Evolutionary conservation across 1,140 invertebrate species (phyloP).

Genomic region (Zophobas morio): DNA sequence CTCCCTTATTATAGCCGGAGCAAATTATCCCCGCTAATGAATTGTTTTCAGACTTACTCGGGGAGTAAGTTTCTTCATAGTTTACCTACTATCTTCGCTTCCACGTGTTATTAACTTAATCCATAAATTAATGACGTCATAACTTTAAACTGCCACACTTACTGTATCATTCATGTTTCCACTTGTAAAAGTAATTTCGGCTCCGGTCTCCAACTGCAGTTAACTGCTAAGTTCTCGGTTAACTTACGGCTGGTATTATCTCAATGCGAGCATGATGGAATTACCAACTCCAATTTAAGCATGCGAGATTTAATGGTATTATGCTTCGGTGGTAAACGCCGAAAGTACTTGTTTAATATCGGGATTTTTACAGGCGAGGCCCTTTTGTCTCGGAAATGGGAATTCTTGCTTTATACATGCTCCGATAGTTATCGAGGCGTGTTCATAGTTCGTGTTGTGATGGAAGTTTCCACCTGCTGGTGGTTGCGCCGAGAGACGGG

Average conservation of each 20-base stretch:
- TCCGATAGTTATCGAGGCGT: constrained; percentile 9
- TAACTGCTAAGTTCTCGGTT: constrained; percentile 36
- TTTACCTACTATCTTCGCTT: constrained; percentile 45
- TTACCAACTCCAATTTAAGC: constrained; percentile 32
- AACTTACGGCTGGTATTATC: constrained; percentile 26
- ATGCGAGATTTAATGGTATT: constrained; percentile 14
- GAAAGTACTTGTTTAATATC: constrained; percentile 5
- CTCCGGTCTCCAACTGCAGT: constrained; percentile 33
- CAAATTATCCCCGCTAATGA: constrained; percentile 36
- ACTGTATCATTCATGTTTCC: constrained; percentile 47
- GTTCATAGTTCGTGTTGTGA: constrained; percentile 34
- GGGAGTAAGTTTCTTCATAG: constrained; percentile 40
- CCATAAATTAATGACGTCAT: constrained; percentile 48
- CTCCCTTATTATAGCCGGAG: constrained; percentile 18
- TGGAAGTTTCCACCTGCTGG: constrained; percentile 18
- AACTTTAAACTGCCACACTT: constrained; percentile 45
- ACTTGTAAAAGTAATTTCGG: constrained; percentile 47
- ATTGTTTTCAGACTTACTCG: constrained; percentile 46
- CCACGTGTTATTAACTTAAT: constrained; percentile 48
- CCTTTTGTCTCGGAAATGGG: constrained; percentile 15
- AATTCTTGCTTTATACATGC: constrained; percentile 43
- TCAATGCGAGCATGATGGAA: constrained; percentile 38
- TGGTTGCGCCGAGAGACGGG: constrained; percentile 19
- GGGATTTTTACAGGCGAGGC: constrained; percentile 5
- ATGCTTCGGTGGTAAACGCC: neutral